These are phyloP conservation scores for Koerneria pararmatus DNA, from an alignment of 2,888 invertebrate genomes.

Conservation along the genomic window DNA sequence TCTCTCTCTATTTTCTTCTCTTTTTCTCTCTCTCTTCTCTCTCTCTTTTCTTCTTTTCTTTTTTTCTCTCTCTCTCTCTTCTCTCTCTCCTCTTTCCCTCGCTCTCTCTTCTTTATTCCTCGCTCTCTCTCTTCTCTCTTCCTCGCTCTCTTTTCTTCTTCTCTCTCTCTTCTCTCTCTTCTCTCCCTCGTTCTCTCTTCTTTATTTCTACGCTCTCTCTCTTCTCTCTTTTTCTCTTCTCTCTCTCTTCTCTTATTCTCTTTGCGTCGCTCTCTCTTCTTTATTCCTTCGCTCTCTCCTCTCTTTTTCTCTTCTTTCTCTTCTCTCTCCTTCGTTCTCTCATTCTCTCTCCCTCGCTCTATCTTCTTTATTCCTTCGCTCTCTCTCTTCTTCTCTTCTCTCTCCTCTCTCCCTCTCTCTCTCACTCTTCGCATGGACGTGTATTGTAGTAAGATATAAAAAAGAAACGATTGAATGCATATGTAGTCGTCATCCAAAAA, in stretches of 20 bases:
- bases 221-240: too few relatives aligned
- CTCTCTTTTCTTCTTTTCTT: background rate
- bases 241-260: too few relatives aligned
- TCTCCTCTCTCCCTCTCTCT: too few relatives aligned
- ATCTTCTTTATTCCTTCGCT: too few relatives aligned
- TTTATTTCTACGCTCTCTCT: too few relatives aligned
- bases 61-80: conserved; percentile 2
- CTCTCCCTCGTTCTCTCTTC: too few relatives aligned
- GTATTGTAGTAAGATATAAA: too few relatives aligned
- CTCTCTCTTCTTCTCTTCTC: too few relatives aligned
- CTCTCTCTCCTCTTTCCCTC: conserved; percentile 1
- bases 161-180: background rate
- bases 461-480: too few relatives aligned
- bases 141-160: background rate
- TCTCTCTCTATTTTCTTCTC: conserved; percentile 4
- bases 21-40: background rate
- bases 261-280: too few relatives aligned
- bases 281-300: conserved; percentile 1
- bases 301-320: background rate
- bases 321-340: background rate
- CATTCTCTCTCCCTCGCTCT: conserved; percentile 1
- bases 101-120: conserved; percentile 6
- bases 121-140: background rate
- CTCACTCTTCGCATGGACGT: too few relatives aligned
- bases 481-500: too few relatives aligned